phyloP scores from a whole-genome alignment of 2,797 vertebrate species.

The Delichon dasypus region DNA sequence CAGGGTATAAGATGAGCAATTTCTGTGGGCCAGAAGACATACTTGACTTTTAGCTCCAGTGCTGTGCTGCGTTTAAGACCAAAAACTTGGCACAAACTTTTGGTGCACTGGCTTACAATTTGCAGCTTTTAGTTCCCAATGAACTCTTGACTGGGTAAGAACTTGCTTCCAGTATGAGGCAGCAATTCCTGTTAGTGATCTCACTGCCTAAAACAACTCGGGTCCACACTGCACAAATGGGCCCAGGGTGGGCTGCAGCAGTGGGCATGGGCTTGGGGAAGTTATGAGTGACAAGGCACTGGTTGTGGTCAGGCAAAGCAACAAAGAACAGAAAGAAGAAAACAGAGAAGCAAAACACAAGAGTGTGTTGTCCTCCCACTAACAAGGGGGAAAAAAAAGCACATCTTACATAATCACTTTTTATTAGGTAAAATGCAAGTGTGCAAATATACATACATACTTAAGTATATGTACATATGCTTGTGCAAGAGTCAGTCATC shows the following conservation, averaged over 20 bases:
- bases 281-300: background rate
- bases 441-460: background rate
- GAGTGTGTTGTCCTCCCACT: background rate
- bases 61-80: background rate
- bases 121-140: background rate
- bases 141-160: background rate
- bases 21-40: background rate
- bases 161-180: background rate
- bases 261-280: background rate
- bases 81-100: background rate
- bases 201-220: background rate
- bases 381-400: rapidly evolving
- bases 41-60: background rate
- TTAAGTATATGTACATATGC: background rate
- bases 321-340: background rate
- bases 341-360: background rate
- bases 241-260: background rate
- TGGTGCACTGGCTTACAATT: background rate
- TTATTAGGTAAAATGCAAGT: background rate
- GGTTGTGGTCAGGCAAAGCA: background rate
- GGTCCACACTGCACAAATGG: background rate
- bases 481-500: background rate
- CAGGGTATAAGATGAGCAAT: background rate
- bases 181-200: background rate
- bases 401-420: background rate